Percentiles rank a stretch among this genome's conserved stretches.
Conservation (phyloP, 2,888 invertebrate species). For the Machimus rusticus region DNA sequence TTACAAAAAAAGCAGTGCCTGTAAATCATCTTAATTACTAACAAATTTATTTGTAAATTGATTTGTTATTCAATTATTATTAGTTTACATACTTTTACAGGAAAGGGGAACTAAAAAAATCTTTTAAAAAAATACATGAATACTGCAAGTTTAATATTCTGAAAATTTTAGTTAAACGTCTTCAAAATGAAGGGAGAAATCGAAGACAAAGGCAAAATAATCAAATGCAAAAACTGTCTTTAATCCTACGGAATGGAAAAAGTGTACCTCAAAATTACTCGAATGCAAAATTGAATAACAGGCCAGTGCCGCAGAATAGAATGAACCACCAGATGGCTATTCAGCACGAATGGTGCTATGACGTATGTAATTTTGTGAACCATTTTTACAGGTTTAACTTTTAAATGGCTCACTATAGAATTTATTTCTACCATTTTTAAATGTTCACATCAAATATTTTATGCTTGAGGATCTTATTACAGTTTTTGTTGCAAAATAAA, state of each 20-base stretch:
- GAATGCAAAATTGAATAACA: neutral
- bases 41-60: neutral
- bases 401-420: neutral
- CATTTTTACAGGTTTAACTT: neutral
- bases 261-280: neutral
- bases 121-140: neutral
- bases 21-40: neutral
- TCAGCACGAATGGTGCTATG: neutral
- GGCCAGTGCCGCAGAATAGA: neutral
- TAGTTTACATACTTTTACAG: neutral
- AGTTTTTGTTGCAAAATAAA: neutral
- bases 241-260: neutral
- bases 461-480: neutral
- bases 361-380: neutral
- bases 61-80: neutral
- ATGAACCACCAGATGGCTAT: neutral
- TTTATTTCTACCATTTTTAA: neutral
- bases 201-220: neutral
- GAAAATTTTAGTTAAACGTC: constrained; percentile 20
- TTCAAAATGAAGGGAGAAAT: neutral
- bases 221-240: neutral
- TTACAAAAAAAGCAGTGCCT: neutral
- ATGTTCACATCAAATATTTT: neutral
- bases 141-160: neutral
- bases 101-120: neutral